Evolutionary conservation across 2,888 invertebrate species (phyloP).

Genomic region (Epistrophe eligans): DNA sequence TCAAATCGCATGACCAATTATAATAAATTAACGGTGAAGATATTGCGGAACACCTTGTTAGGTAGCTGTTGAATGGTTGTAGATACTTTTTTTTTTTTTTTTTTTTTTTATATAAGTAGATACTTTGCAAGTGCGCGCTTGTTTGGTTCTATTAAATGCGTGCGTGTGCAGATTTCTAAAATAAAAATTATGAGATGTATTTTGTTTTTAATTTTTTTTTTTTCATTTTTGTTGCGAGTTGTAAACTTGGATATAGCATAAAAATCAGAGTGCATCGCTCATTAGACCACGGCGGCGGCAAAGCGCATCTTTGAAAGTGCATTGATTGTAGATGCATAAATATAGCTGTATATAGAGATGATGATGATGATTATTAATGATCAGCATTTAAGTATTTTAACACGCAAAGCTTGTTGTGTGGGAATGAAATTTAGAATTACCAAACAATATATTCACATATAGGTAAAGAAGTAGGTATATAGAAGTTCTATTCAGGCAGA

Average conservation of each 20-base stretch:
- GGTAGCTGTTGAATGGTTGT: constrained; percentile 58
- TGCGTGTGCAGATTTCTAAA: constrained; percentile 57
- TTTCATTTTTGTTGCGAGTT: neutral
- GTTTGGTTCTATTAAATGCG: constrained; percentile 33
- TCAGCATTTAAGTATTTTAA: constrained; percentile 49
- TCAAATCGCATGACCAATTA: constrained; percentile 63
- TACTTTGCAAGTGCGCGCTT: constrained; percentile 25
- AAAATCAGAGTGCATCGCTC: constrained; percentile 67
- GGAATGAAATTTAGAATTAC: constrained; percentile 42
- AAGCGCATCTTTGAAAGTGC: constrained; percentile 44
- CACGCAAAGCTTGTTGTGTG: constrained; percentile 48
- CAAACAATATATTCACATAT: constrained; percentile 6
- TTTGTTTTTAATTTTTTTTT: constrained; percentile 21
- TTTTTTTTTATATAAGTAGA: neutral
- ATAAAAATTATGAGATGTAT: constrained; percentile 38
- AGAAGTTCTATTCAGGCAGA: neutral
- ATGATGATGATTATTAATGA: constrained; percentile 48
- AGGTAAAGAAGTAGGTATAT: neutral
- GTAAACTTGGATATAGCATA: constrained; percentile 29
- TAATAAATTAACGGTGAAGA: constrained; percentile 73
- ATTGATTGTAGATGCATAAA: constrained; percentile 43
- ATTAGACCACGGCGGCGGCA: constrained; percentile 48
- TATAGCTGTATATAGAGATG: constrained; percentile 5
- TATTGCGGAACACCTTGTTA: constrained; percentile 74
- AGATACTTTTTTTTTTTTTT: constrained; percentile 6